Conservation (phyloP, 2,113 vertebrate genomes). For the Semnornis frantzii region DNA sequence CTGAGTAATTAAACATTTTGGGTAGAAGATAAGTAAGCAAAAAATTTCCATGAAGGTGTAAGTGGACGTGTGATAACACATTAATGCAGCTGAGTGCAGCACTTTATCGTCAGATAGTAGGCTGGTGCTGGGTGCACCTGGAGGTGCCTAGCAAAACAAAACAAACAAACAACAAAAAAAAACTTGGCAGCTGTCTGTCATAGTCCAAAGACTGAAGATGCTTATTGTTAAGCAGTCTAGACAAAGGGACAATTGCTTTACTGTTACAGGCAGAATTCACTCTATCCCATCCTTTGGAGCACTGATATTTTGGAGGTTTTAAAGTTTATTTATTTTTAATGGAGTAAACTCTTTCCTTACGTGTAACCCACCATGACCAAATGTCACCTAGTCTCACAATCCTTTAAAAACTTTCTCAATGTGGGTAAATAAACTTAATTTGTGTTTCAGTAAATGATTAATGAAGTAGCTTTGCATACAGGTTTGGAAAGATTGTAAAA, state of each 20-base stretch:
- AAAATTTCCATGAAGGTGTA: background rate
- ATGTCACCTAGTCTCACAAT: background rate
- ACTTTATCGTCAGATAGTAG: background rate
- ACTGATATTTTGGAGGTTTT: too few relatives aligned
- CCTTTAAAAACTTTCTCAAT: background rate
- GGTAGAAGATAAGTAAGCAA: too few relatives aligned
- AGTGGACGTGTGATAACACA: background rate
- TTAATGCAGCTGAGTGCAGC: background rate
- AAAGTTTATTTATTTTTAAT: background rate
- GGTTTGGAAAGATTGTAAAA: background rate
- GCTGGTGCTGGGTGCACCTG: background rate
- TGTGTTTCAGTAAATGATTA: background rate
- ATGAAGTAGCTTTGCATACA: background rate
- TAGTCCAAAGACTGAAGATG: background rate
- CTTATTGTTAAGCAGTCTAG: background rate
- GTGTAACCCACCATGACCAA: background rate
- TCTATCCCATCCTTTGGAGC: background rate
- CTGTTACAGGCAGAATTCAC: background rate
- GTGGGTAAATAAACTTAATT: background rate
- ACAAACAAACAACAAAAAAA: too few relatives aligned
- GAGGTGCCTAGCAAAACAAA: background rate
- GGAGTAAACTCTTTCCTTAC: background rate
- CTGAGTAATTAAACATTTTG: background rate
- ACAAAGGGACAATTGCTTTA: background rate
- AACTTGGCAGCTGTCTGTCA: background rate